Conservation (phyloP, 64 coral and sea anemone genomes). For the Porites australiensis region DNA sequence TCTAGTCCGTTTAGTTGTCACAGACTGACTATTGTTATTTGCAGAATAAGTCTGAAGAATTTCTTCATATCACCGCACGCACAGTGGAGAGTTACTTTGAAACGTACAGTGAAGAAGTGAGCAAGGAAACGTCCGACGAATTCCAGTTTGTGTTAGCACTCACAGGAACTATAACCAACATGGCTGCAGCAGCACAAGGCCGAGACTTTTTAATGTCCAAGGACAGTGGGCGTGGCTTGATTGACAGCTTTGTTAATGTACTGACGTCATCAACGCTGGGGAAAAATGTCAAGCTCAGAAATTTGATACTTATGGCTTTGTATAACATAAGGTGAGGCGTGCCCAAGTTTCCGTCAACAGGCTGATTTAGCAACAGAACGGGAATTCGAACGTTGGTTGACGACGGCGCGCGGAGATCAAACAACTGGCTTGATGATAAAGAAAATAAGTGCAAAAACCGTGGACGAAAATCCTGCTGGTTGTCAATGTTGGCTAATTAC, state of each 20-base stretch:
- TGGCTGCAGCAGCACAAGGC: conserved; percentile 76
- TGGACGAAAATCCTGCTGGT: no score
- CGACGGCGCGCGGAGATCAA: no score
- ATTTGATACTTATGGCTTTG: conserved; percentile 84
- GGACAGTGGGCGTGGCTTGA: conserved; percentile 47
- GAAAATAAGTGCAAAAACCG: no score
- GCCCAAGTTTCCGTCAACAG: no score
- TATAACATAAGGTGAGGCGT: conserved; percentile 82
- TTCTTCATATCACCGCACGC: conserved; percentile 70
- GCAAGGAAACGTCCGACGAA: conserved; percentile 75
- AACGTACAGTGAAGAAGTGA: conserved; percentile 52
- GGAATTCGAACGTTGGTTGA: no score
- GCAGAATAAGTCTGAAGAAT: conserved; percentile 83
- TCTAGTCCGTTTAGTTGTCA: no score
- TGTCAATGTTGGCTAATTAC: no score
- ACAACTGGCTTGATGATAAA: no score
- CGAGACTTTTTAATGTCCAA: conserved; percentile 74
- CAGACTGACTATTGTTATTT: background rate
- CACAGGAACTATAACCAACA: conserved; percentile 82
- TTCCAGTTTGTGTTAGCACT: conserved; percentile 89
- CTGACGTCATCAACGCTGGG: conserved; percentile 46
- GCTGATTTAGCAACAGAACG: no score
- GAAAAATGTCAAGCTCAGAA: conserved; percentile 71
- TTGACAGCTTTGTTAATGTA: conserved; percentile 75
- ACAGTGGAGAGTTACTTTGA: conserved; percentile 90